Evolutionary conservation across 2,888 invertebrate species (phyloP).

Genomic region (Frankliniella intonsa): DNA sequence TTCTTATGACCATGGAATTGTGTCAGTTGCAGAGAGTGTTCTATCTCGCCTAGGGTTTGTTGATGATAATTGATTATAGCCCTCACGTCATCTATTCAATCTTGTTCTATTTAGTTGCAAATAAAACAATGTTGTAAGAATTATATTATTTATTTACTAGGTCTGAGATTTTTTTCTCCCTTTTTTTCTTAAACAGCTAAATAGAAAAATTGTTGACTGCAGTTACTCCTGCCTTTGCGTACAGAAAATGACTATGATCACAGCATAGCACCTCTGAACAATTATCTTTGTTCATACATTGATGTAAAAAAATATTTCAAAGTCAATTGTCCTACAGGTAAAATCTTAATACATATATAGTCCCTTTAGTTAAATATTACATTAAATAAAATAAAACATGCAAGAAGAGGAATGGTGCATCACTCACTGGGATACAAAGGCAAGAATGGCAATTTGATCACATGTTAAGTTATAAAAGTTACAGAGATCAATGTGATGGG

Average conservation of each 20-base stretch:
- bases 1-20: neutral
- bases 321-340: neutral
- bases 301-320: neutral
- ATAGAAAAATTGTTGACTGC: neutral
- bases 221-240: too few relatives aligned
- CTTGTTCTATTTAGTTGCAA: neutral
- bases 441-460: neutral
- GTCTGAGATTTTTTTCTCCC: neutral
- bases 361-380: neutral
- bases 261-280: neutral
- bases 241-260: neutral
- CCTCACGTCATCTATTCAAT: neutral
- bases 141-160: neutral
- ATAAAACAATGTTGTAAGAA: neutral
- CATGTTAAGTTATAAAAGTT: neutral
- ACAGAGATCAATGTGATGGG: neutral
- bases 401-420: neutral
- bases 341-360: neutral
- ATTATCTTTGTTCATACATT: neutral
- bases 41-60: neutral
- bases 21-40: neutral
- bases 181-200: neutral
- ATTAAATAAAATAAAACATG: neutral
- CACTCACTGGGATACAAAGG: neutral
- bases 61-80: neutral